Evolutionary conservation across 2,888 invertebrate species (phyloP).

Genomic region (Ditylenchus weischeri): DNA sequence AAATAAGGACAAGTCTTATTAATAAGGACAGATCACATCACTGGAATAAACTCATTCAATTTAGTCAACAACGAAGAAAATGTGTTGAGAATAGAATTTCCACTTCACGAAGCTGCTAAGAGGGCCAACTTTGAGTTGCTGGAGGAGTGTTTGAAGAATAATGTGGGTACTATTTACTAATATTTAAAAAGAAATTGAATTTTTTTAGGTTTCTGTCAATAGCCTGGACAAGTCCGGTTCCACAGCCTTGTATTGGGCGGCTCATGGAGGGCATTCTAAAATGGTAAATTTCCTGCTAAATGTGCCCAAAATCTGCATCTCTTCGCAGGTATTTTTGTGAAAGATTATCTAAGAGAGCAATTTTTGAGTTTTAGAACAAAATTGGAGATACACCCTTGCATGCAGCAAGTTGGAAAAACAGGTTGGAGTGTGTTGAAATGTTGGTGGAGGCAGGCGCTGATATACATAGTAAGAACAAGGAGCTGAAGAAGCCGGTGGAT

Average conservation of each 20-base stretch:
- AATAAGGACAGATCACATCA: too few relatives aligned
- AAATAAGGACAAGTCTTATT: too few relatives aligned
- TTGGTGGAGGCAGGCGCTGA: constrained; percentile 65
- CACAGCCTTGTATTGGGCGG: constrained; percentile 70
- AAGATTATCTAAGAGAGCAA: background rate
- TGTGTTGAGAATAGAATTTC: constrained; percentile 65
- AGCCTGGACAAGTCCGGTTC: constrained; percentile 69
- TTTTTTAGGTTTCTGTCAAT: constrained; percentile 65
- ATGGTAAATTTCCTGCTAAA: constrained; percentile 65
- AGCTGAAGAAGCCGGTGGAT: constrained; percentile 64
- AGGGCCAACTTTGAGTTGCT: constrained; percentile 68
- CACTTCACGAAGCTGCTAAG: constrained; percentile 70
- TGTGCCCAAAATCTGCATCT: constrained; percentile 62
- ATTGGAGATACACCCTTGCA: constrained; percentile 70
- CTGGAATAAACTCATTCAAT: constrained; percentile 51
- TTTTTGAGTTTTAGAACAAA: constrained; percentile 64
- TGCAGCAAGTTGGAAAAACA: constrained; percentile 67
- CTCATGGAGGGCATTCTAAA: constrained; percentile 67
- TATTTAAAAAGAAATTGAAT: constrained; percentile 9
- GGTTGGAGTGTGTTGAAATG: constrained; percentile 64
- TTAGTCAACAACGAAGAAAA: constrained; percentile 45
- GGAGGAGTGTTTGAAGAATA: constrained; percentile 66
- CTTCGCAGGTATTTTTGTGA: constrained; percentile 60
- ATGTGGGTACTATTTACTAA: constrained; percentile 59
- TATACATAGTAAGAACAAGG: constrained; percentile 64